phyloP scores from a whole-genome alignment of 1,140 invertebrate species.

The Papilio glaucus region DNA sequence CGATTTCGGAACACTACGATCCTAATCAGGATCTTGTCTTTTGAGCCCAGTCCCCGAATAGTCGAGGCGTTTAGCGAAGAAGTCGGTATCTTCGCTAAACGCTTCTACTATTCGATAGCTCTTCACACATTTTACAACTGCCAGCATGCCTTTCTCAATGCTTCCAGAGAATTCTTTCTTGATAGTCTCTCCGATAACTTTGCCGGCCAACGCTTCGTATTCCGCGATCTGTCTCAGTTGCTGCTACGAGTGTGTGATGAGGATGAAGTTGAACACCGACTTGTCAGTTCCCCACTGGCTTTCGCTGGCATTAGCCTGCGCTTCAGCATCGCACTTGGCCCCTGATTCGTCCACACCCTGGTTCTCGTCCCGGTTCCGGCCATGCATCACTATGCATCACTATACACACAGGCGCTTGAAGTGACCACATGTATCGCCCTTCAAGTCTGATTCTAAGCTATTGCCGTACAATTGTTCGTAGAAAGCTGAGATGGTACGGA shows the following conservation, averaged over 20 bases:
- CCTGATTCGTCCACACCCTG: conserved; percentile 87
- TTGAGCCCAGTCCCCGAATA: conserved; percentile 93
- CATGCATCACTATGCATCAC: conserved; percentile 89
- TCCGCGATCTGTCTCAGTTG: conserved; percentile 90
- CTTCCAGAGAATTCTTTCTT: no score
- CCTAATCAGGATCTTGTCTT: conserved; percentile 94
- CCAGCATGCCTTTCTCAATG: no score
- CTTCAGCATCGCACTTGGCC: conserved; percentile 89
- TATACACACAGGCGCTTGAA: conserved; percentile 94
- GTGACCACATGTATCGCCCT: conserved; percentile 95
- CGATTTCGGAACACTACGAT: conserved; percentile 96
- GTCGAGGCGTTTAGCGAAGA: no score
- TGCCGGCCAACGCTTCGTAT: no score
- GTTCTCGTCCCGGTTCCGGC: conserved; percentile 92
- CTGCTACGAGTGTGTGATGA: conserved; percentile 90
- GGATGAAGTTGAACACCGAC: conserved; percentile 92
- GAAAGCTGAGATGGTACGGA: conserved; percentile 91
- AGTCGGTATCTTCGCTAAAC: no score
- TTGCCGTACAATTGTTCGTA: conserved; percentile 94
- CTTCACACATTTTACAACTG: no score
- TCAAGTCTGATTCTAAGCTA: conserved; percentile 93
- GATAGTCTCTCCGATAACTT: no score
- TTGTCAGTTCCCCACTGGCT: conserved; percentile 94
- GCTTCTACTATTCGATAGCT: no score
- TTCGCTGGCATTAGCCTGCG: conserved; percentile 88